These are phyloP conservation scores for Tenebrio molitor DNA, from an alignment of 1,140 invertebrate species.

Conservation along the genomic window DNA sequence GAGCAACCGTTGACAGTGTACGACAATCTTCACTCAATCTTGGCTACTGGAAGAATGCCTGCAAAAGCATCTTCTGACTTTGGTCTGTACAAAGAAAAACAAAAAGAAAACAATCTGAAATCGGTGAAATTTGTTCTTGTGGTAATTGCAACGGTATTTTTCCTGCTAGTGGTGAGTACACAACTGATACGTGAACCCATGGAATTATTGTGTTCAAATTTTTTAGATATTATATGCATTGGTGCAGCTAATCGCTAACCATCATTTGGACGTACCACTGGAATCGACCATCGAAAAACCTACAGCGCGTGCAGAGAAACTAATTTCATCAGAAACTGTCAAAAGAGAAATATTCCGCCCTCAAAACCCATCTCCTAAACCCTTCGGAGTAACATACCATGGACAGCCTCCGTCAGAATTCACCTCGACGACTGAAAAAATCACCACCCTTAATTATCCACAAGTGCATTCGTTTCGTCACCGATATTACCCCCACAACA, in stretches of 20 bases:
- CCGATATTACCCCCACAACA: slow-evolving; percentile 67
- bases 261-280: not conserved
- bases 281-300: slow-evolving; percentile 19
- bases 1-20: slow-evolving; percentile 14
- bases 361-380: slow-evolving; percentile 37
- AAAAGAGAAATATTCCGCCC: not conserved
- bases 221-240: not conserved
- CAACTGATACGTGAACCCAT: not conserved
- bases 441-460: slow-evolving; percentile 64
- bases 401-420: slow-evolving; percentile 47
- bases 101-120: slow-evolving; percentile 10
- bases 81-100: slow-evolving; percentile 44
- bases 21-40: not conserved
- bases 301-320: slow-evolving; percentile 30
- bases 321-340: slow-evolving; percentile 17
- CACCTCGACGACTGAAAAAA: slow-evolving; percentile 50
- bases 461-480: slow-evolving; percentile 67
- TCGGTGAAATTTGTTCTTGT: slow-evolving; percentile 4
- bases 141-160: not conserved
- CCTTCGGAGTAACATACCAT: slow-evolving; percentile 38
- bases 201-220: too few relatives aligned
- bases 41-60: slow-evolving; percentile 32
- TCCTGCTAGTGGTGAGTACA: slow-evolving; percentile 45
- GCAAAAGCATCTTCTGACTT: slow-evolving; percentile 45
- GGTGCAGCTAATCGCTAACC: not conserved